Base-by-base conservation (phyloP, 1,140 invertebrate species). In the Lordiphosa mommai region DNA sequence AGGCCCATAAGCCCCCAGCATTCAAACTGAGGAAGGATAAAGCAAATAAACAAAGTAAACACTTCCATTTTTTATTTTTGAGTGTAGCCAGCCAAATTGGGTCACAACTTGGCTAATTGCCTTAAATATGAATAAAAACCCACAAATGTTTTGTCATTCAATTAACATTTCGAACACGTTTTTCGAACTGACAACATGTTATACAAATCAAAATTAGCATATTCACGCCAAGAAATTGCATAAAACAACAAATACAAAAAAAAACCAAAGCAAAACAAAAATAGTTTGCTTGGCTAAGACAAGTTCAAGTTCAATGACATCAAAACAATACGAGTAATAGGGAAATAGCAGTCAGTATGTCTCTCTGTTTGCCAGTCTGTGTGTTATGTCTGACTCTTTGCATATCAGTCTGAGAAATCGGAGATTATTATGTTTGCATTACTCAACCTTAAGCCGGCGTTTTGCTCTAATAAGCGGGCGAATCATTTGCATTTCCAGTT, bases 301-400 rank as follows among this genome's bases (percentile, higher is more conserved):
- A 79, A 72, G 77, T 84, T 84, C 77, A 84, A 84, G 77, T 84
- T 84, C 77, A 84, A 84, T 84, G 77, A 84, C 77, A 84, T 69
- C 57, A 61, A 41, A 63, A 82, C 72, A 76, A 82, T 64, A 27
- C 23, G 6, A 27, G 23, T 27, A 82, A 82, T 59, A 76, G 61
- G 47, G 46, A 74, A 82, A 64, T 57, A 38, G 17, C 41, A 57
- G 47, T 69, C 46, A 63, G 16, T 33, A 16, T 33, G n/a, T 55
- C 2, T 52, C 29, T 52, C 1, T 51, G 20, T 36, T 3, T 46
- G 1, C 46, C 41, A 4, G 20, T 43, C 20, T 38, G 27, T 3
- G 1, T 17, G 23, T 23, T 27, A 6, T 61, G 10, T 16, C 9
- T 32, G 12, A 32, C 13, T 47, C 44, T 47, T 47, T 32, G 9